Conservation (phyloP, 30 jellyfish, hydroid and myxozoan species). For the Turritopsis dohrnii region DNA sequence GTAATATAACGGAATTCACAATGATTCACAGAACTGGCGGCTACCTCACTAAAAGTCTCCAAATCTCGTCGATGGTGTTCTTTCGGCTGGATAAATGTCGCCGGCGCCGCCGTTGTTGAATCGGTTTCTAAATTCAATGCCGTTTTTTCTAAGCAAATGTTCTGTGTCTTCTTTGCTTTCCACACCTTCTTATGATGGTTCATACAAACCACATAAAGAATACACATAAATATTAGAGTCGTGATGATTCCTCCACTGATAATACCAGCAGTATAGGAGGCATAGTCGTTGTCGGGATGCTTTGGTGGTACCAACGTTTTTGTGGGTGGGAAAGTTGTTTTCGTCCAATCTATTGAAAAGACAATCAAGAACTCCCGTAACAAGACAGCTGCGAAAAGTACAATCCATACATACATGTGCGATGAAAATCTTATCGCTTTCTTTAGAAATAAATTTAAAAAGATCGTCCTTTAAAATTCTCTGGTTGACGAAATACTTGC, state of each 20-base stretch:
- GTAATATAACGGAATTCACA: constrained; percentile 19
- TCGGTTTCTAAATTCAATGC: background rate
- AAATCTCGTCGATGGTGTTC: background rate
- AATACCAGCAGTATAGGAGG: constrained; percentile 34
- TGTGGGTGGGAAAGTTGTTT: background rate
- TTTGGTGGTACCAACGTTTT: background rate
- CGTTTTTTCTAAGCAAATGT: background rate
- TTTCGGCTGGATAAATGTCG: background rate
- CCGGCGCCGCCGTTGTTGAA: background rate
- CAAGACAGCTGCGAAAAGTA: too few relatives aligned
- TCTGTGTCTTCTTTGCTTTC: background rate
- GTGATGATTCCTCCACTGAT: constrained; percentile 37
- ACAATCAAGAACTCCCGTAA: too few relatives aligned
- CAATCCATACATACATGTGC: too few relatives aligned
- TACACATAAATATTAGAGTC: constrained; percentile 22
- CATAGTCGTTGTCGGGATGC: background rate
- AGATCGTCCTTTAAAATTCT: too few relatives aligned
- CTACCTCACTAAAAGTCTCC: background rate
- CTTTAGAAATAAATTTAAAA: too few relatives aligned
- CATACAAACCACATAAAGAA: constrained; percentile 14
- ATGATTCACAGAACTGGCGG: background rate
- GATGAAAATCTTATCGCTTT: too few relatives aligned
- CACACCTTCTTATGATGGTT: constrained; percentile 7
- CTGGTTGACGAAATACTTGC: too few relatives aligned
- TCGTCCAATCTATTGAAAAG: background rate